A percentile compares a stretch with the other conserved stretches of the same genome.
phyloP scores from a whole-genome alignment of 2,113 vertebrate genomes.

The Anguilla rostrata region DNA sequence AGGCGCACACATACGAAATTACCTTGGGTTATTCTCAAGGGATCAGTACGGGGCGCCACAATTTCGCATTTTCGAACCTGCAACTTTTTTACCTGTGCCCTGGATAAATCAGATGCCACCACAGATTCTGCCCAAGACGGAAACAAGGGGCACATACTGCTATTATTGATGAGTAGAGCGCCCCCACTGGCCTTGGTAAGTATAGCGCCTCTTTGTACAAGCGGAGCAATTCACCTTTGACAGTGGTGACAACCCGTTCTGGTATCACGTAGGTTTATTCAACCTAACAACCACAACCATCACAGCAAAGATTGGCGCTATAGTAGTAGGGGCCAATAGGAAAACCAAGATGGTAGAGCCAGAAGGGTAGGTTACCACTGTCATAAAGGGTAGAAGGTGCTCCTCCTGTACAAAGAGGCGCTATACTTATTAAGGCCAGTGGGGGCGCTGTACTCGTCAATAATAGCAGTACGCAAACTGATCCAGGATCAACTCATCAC shows the following conservation, averaged over 20 bases:
- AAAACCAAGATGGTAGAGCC: too few relatives aligned
- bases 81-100: not conserved
- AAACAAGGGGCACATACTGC: too few relatives aligned
- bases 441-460: not conserved
- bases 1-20: too few relatives aligned
- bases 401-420: not conserved
- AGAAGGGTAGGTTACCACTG: not conserved
- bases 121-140: too few relatives aligned
- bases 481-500: not conserved
- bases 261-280: too few relatives aligned
- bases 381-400: not conserved
- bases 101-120: not conserved
- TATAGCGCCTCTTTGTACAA: not conserved
- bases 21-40: too few relatives aligned
- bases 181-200: not conserved
- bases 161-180: not conserved
- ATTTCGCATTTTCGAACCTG: not conserved
- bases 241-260: too few relatives aligned
- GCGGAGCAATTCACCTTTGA: not conserved
- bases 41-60: too few relatives aligned
- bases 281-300: too few relatives aligned
- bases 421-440: not conserved
- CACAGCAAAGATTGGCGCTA: too few relatives aligned
- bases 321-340: too few relatives aligned
- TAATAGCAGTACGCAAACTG: not conserved